Conservation (phyloP, 30 jellyfish, hydroid and myxozoan genomes). For the Mastigias papua region DNA sequence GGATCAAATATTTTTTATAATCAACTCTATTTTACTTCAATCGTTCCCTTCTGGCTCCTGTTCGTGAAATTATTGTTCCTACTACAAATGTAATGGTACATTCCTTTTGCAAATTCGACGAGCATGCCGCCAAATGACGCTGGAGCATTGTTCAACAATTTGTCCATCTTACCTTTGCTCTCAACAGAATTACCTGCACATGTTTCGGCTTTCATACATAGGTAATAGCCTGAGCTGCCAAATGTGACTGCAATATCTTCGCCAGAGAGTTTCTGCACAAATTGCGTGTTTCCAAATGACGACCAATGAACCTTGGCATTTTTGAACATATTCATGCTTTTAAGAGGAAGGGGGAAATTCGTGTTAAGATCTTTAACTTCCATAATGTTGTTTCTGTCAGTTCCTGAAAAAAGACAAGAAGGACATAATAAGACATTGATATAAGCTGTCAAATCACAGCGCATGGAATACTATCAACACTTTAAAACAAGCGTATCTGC, state of each 20-base stretch:
- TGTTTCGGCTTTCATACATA: conserved; percentile 64
- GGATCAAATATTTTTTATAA: background rate
- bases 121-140: conserved; percentile 95
- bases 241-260: conserved; percentile 80
- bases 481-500: too few species aligned
- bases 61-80: conserved; percentile 92
- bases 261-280: conserved; percentile 10
- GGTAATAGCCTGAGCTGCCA: conserved; percentile 85
- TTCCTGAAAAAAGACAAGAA: conserved; percentile 59
- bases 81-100: conserved; percentile 87
- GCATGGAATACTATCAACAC: too few species aligned
- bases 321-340: conserved; percentile 78
- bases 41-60: conserved; percentile 84
- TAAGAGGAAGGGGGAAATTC: conserved; percentile 88
- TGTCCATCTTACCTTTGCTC: conserved; percentile 55
- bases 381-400: conserved; percentile 93
- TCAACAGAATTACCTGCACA: conserved; percentile 79
- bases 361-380: conserved; percentile 65
- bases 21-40: conserved; percentile 44
- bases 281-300: conserved; percentile 9
- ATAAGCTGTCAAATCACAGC: background rate
- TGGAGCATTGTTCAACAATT: conserved; percentile 89
- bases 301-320: conserved; percentile 70
- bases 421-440: background rate
- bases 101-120: conserved; percentile 63